Evolutionary conservation across 2,888 invertebrate species (phyloP).

Genomic region (Andrena bucephala): DNA sequence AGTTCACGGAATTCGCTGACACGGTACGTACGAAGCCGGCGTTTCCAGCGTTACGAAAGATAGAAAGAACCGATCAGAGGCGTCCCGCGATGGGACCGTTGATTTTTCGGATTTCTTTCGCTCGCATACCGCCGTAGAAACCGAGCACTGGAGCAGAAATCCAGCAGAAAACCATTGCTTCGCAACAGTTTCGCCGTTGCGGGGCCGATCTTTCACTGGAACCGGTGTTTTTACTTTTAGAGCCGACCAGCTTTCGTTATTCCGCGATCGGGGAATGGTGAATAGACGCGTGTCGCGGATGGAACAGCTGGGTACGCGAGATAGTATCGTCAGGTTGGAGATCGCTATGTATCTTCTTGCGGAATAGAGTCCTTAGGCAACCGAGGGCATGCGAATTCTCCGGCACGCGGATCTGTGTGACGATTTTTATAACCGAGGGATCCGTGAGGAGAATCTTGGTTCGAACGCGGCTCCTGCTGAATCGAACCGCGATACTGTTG

Average conservation of each 20-base stretch:
- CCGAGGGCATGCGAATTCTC: conserved; percentile 5
- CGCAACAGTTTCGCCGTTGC: background rate
- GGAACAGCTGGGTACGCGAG: background rate
- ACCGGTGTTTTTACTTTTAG: background rate
- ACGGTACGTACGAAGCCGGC: conserved; percentile 86
- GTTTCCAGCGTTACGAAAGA: background rate
- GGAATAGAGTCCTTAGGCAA: conserved; percentile 49
- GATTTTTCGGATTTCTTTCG: conserved; percentile 11
- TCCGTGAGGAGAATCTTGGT: background rate
- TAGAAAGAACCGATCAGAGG: background rate
- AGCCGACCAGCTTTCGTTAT: background rate
- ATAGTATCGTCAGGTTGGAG: background rate
- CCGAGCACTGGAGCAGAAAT: conserved; percentile 16
- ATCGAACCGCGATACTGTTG: background rate
- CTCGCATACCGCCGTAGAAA: conserved; percentile 4
- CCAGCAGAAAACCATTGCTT: background rate
- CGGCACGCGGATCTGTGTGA: conserved; percentile 18
- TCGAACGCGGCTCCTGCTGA: background rate
- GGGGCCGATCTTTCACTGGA: background rate
- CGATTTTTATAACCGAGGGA: background rate
- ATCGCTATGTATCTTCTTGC: conserved; percentile 36
- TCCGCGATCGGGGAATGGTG: background rate
- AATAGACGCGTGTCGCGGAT: background rate
- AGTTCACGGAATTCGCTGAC: conserved; percentile 94
- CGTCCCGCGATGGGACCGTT: background rate